Base-by-base conservation (phyloP, 1,140 invertebrate species). In the Pogonomyrmex barbatus region DNA sequence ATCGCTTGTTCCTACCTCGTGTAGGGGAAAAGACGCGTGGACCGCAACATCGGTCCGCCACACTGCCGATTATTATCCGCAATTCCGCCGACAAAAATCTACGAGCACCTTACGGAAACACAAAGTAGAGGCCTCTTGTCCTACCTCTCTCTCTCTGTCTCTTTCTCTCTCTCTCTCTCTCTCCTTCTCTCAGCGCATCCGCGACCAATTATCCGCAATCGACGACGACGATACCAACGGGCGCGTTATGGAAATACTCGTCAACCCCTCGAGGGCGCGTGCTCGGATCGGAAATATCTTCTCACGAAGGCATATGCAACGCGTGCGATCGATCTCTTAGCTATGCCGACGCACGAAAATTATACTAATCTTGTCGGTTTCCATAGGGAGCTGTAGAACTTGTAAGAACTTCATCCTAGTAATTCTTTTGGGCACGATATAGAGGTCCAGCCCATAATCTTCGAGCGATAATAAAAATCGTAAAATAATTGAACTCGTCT, bases 151-250 rank as follows among this genome's bases (percentile, higher is more conserved):
- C 33, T 10, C 10, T 4, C 12, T 17, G 4, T 14, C 6, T 24
- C 2, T 33, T 10, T 47, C 42, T 50, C 9, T 60, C 33, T 10
- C 10, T 4, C 12, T 17, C 10, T 14, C 6, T 24, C 2, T 33
- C 24, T 47, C 42, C 30, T 0, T 47, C 39, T 56, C 39, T 50
- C 24, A 39, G 54, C 65, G 17, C 60, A 58, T 73, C 4, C 42
- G 77, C 47, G 67, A 73, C 67, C 79, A 82, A 82, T 82, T 82
- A 82, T 73, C 42, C 30, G 39, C 54, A 73, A 82, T 82, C 52
- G 67, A 79, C 60, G 33, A 77, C 58, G 76, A 58, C 42, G 60
- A 54, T 82, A 60, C 52, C 50, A 73, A 82, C 52, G 79, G 79
- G 30, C 67, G 52, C 79, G 17, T 82, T 75, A 83, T 83, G 79